phyloP scores from a whole-genome alignment of 2,113 vertebrate genomes.

The Haemorhous mexicanus region DNA sequence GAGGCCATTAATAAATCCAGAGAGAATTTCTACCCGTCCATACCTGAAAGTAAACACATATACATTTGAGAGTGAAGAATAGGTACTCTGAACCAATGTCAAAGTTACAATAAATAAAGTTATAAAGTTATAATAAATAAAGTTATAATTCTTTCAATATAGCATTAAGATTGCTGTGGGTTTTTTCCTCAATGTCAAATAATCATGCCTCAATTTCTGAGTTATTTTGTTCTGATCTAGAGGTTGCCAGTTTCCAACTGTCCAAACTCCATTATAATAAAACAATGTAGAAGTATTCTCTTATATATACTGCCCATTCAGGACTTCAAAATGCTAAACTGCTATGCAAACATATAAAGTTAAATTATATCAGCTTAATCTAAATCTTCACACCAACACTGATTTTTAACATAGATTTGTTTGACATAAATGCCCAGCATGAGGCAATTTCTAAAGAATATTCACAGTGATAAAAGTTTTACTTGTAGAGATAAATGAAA shows the following conservation, averaged over 20 bases:
- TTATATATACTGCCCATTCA: neutral
- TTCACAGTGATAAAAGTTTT: neutral
- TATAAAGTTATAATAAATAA: neutral
- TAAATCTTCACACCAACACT: neutral
- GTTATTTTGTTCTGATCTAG: neutral
- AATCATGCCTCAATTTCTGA: neutral
- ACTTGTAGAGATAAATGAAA: neutral
- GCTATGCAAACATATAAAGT: neutral
- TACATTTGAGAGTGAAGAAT: neutral
- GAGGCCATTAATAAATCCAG: slow-evolving; percentile 97
- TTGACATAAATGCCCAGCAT: neutral
- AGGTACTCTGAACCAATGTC: neutral
- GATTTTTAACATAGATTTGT: neutral
- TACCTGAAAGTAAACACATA: slow-evolving; percentile 76
- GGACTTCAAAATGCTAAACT: neutral
- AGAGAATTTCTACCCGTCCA: slow-evolving; percentile 96
- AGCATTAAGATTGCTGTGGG: neutral
- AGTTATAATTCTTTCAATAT: neutral
- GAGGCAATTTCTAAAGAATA: neutral
- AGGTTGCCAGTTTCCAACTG: neutral
- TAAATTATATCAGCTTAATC: neutral
- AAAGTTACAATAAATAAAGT: neutral
- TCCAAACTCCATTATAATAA: neutral
- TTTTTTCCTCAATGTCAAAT: neutral
- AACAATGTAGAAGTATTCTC: neutral